phyloP scores from a whole-genome alignment of 2,113 vertebrate genomes.

The Ceyx cyanopectus region DNA sequence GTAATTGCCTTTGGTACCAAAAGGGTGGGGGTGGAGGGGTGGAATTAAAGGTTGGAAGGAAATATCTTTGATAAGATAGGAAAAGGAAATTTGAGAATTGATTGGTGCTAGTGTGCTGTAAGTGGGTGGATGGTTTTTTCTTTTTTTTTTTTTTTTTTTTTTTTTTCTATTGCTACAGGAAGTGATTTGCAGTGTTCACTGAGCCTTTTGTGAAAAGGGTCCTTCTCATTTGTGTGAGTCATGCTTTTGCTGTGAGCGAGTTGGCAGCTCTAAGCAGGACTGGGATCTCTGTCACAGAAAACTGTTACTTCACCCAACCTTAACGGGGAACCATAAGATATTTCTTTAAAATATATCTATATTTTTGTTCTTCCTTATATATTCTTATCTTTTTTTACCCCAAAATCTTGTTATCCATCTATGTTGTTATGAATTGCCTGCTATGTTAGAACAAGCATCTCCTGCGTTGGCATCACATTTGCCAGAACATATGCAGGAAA shows the following conservation, averaged over 20 bases:
- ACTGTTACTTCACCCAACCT: conserved; percentile 80
- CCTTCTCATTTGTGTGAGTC: conserved; percentile 97
- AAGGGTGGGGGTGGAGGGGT: neutral
- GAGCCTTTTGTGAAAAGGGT: conserved; percentile 99
- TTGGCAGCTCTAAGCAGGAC: conserved; percentile 87
- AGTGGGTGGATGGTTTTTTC: conserved; percentile 86
- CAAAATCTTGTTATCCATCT: conserved; percentile 8
- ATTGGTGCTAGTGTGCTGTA: conserved; percentile 94
- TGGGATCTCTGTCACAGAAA: conserved; percentile 82
- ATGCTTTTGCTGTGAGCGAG: conserved; percentile 95
- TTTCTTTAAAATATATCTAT: neutral
- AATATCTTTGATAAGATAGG: conserved; percentile 81
- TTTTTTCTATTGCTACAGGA: conserved; percentile 90
- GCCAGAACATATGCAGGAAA: conserved; percentile 88
- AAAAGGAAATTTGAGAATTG: conserved; percentile 90
- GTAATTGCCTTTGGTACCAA: conserved; percentile 59
- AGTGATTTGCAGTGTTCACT: conserved; percentile 99
- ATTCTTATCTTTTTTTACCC: conserved; percentile 15
- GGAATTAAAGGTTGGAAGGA: conserved; percentile 76
- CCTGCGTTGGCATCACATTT: conserved; percentile 86
- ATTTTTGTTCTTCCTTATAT: neutral
- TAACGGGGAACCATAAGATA: conserved; percentile 66
- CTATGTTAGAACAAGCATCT: conserved; percentile 89
- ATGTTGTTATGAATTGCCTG: conserved; percentile 80
- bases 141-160: conserved; percentile 3